Evolutionary conservation across 2,797 vertebrate genomes (phyloP).

Genomic region (Petrocephalus sullivani): DNA sequence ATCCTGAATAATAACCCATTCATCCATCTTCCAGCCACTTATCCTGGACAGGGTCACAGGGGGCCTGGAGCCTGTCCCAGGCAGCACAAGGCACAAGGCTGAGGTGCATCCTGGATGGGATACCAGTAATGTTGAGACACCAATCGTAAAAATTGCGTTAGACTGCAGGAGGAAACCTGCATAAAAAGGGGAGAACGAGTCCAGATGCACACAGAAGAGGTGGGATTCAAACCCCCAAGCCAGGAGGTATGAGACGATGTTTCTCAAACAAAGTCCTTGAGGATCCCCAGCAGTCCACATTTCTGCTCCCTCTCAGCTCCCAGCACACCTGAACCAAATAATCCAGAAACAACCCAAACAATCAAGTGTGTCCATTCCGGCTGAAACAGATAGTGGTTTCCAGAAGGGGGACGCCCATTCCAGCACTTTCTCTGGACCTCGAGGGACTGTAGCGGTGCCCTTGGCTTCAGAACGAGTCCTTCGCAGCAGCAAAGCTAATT

Average conservation of each 20-base stretch:
- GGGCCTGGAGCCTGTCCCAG: background rate
- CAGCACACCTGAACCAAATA: background rate
- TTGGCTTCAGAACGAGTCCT: conserved; percentile 11
- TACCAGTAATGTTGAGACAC: background rate
- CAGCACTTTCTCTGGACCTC: background rate
- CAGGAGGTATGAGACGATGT: background rate
- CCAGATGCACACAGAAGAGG: background rate
- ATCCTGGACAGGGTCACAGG: background rate
- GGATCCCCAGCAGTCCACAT: background rate
- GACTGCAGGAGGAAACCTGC: background rate
- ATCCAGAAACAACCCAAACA: background rate
- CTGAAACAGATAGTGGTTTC: background rate
- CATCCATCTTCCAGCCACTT: background rate
- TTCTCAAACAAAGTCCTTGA: background rate
- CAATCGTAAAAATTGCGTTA: background rate
- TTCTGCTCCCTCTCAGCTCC: background rate
- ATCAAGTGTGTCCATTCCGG: background rate
- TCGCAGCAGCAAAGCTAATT: conserved; percentile 9
- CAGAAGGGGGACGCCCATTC: background rate
- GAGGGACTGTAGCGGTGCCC: background rate
- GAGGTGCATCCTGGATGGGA: background rate
- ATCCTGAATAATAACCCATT: background rate
- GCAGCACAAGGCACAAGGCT: background rate
- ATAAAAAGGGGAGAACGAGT: background rate
- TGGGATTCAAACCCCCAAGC: background rate